Percentiles rank a stretch among this genome's conserved stretches.
Conservation (phyloP, 2,113 vertebrate genomes). For the Notechis scutatus region DNA sequence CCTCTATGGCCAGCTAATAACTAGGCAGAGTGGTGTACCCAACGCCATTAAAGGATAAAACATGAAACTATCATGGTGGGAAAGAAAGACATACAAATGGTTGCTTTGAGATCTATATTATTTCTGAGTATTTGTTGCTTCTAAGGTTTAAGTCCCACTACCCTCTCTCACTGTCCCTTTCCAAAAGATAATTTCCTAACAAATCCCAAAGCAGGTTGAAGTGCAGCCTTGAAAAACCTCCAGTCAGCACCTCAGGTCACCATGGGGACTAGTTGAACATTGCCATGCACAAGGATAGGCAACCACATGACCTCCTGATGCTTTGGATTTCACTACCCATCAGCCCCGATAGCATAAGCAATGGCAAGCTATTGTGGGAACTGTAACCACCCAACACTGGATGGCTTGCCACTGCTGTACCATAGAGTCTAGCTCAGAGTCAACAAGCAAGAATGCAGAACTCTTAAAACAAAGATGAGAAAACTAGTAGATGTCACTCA, state of each 20-base stretch:
- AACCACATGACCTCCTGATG: background rate
- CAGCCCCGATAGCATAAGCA: background rate
- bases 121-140: background rate
- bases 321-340: background rate
- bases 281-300: background rate
- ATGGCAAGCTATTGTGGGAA: background rate
- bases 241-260: background rate
- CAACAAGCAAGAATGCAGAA: background rate
- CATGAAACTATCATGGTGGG: too few relatives aligned
- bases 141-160: background rate
- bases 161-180: background rate
- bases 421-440: background rate
- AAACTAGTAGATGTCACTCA: background rate
- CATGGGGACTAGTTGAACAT: background rate
- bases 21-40: background rate
- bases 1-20: background rate
- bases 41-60: background rate
- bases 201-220: background rate
- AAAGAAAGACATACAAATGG: background rate
- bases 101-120: background rate
- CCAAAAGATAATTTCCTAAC: background rate
- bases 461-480: background rate
- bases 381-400: background rate
- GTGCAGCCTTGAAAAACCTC: background rate
- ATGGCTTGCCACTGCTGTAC: background rate